These are phyloP conservation scores for Caenorhabditis doughertyi DNA, from an alignment of 2,888 invertebrate species.

Conservation along the genomic window DNA sequence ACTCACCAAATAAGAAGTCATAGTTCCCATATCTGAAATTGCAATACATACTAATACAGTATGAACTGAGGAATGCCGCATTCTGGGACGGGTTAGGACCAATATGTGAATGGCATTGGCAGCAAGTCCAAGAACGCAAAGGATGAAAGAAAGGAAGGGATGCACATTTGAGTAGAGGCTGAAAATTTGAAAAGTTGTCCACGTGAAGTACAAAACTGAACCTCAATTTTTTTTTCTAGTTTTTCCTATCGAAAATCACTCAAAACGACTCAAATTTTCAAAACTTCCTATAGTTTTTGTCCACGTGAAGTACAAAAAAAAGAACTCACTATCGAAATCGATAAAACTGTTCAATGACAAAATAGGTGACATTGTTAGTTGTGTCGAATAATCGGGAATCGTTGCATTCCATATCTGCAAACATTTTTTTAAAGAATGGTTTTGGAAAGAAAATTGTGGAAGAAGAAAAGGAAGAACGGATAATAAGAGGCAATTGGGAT, in stretches of 20 bases:
- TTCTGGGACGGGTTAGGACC: conserved; percentile 74
- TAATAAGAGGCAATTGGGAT: not conserved
- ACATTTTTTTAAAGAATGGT: not conserved
- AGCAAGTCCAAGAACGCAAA: conserved; percentile 73
- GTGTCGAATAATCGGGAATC: conserved; percentile 70
- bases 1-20: conserved; percentile 76
- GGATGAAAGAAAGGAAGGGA: conserved; percentile 71
- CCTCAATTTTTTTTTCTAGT: too few species aligned
- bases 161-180: conserved; percentile 74
- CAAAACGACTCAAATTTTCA: too few species aligned
- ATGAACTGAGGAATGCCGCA: conserved; percentile 75
- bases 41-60: conserved; percentile 76
- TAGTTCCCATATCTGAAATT: conserved; percentile 77
- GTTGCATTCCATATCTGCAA: conserved; percentile 68
- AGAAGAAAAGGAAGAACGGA: not conserved
- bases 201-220: too few species aligned
- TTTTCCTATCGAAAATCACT: too few species aligned
- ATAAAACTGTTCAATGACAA: conserved; percentile 66
- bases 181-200: too few species aligned
- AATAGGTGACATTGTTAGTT: conserved; percentile 62
- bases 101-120: conserved; percentile 75
- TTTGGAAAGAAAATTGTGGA: not conserved
- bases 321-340: conserved; percentile 68
- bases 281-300: too few species aligned
- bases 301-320: too few species aligned